A percentile compares a stretch with the other conserved stretches of the same genome.
Conservation (phyloP, 2,888 invertebrate species). For the Liopterus haemorrhoidalis region DNA sequence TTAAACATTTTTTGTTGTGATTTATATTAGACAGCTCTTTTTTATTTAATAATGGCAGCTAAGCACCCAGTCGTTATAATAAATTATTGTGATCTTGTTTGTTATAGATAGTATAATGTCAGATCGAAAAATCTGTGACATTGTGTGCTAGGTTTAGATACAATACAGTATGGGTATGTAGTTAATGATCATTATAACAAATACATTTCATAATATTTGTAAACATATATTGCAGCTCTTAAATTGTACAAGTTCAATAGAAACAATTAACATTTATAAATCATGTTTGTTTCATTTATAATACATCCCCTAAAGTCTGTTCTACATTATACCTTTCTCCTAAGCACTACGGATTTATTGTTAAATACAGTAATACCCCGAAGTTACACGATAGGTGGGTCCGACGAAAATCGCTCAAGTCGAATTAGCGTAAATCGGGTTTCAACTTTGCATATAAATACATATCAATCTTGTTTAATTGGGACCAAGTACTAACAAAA, state of each 20-base stretch:
- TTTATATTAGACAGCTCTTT: neutral
- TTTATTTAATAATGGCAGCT: conserved; percentile 11
- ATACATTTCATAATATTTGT: conserved; percentile 24
- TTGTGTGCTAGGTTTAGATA: conserved; percentile 21
- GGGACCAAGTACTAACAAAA: too few relatives aligned
- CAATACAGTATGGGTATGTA: conserved; percentile 20
- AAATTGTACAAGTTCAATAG: conserved; percentile 23
- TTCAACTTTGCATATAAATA: too few relatives aligned
- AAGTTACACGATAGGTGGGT: too few relatives aligned
- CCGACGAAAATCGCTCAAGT: too few relatives aligned
- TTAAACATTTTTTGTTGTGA: neutral
- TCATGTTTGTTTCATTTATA: too few relatives aligned
- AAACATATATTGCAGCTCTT: conserved; percentile 23
- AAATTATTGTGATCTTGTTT: conserved; percentile 19
- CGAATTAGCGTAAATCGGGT: too few relatives aligned
- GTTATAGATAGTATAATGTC: conserved; percentile 16
- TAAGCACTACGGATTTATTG: too few relatives aligned
- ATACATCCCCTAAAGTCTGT: too few relatives aligned
- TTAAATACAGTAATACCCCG: too few relatives aligned
- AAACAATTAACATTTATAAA: conserved; percentile 24
- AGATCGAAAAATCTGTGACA: conserved; percentile 13
- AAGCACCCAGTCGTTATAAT: conserved; percentile 9
- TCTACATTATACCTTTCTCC: too few relatives aligned
- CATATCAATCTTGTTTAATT: too few relatives aligned
- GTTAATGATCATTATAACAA: conserved; percentile 21